Conservation (phyloP, 2,797 vertebrate genomes). For the Leptatherina wallacei region DNA sequence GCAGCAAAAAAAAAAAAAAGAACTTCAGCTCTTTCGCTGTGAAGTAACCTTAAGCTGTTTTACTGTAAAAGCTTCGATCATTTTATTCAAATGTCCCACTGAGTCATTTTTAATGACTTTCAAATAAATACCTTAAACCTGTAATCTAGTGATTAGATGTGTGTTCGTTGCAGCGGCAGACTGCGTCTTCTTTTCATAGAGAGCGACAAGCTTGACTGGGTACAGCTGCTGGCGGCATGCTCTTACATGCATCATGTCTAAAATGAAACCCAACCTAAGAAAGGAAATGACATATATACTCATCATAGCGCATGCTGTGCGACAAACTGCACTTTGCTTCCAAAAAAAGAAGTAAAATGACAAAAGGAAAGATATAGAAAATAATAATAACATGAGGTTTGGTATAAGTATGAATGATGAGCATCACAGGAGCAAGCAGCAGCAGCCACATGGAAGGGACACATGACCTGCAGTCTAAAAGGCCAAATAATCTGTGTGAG, state of each 20-base stretch:
- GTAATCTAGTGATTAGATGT: conserved; percentile 38
- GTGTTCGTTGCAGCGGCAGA: conserved; percentile 35
- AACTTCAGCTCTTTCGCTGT: conserved; percentile 12
- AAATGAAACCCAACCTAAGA: conserved; percentile 26
- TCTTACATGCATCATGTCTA: conserved; percentile 40
- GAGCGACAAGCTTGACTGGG: conserved; percentile 35
- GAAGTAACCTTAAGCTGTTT: conserved; percentile 24
- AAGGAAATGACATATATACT: conserved; percentile 15
- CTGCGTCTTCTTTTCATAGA: conserved; percentile 30
- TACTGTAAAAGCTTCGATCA: conserved; percentile 7
- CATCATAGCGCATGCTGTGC: not conserved
- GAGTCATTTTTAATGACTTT: conserved; percentile 9
- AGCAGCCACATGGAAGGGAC: conserved; percentile 6
- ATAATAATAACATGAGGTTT: not conserved
- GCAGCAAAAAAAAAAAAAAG: conserved; percentile 7
- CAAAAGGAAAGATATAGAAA: not conserved
- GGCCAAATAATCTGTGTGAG: not conserved
- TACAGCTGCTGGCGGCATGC: conserved; percentile 38
- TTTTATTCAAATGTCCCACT: conserved; percentile 4
- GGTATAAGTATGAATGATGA: not conserved
- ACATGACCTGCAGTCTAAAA: not conserved
- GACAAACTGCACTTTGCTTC: conserved; percentile 4
- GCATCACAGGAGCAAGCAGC: not conserved
- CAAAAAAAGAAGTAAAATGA: not conserved
- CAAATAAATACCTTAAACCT: conserved; percentile 9